Base-by-base conservation (phyloP, 64 coral and sea anemone species). In the Dendronephthya gigantea region DNA sequence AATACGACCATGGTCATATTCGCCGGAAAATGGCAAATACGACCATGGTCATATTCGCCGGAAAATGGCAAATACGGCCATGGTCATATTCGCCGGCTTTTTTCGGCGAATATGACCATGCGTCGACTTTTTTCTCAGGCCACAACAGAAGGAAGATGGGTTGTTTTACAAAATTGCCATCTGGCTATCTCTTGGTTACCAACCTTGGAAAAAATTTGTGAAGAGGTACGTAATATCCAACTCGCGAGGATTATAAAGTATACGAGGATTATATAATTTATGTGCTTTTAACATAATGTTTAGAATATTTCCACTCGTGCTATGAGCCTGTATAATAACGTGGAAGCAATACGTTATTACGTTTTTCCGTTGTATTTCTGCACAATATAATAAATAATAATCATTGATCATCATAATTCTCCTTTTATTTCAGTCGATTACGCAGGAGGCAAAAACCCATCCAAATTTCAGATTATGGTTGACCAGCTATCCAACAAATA, bases 101-200 rank as follows among this genome's bases (percentile, higher is more conserved):
- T n/a, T n/a, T n/a, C n/a, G n/a, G n/a, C n/a, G n/a, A n/a, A n/a
- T n/a, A n/a, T n/a, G n/a, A n/a, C n/a, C n/a, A n/a, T n/a, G n/a
- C n/a, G n/a, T n/a, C 41, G 41, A 4, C 4, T 45, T 45, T 45
- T 45, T 45, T 4, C 11, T 31, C 3, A 12, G 30, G 69, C 69
- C 69, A 75, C 25, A 37, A 28, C 23, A 9, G 69, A 89, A 11
- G 94, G 94, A 27, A 89, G 90, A 39, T 97, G 94, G 94, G 94
- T 97, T 13, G 94, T 97, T 0, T 82, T 97, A 7, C 94, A 97
- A 34, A 97, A 97, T 39, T 97, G 94, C 48, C 94, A 97, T 84
- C 68, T 93, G 55, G 94, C 94, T 22, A 93, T 88, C 1, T 98
- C 94, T 2, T 98, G 94, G 94, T 51, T 98, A 50, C 94, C 94